Base-by-base conservation (phyloP, 2,888 invertebrate genomes). In the Lacanobia wlatinum region DNA sequence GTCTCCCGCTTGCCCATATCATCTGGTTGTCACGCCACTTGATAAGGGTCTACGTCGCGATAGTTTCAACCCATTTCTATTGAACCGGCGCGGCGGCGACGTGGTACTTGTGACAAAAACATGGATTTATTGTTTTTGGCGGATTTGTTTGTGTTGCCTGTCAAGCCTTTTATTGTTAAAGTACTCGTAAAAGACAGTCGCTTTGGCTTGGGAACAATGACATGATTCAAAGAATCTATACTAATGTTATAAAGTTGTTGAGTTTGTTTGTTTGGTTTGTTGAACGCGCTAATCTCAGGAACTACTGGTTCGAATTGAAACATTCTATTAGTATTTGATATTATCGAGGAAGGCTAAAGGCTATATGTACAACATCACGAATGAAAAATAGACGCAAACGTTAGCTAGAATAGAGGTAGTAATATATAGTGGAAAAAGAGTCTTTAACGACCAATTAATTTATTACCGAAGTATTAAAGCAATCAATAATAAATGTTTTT, bases 41-140 rank as follows among this genome's bases (percentile, higher is more conserved):
- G 81, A 83, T 71, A 70, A 75, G 86, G 86, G 84, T 85, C 12
- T 23, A 14, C 34, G 67, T 64, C 18, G 34, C 10, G 10, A 64
- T 76, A 73, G 62, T 70, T 65, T 10, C 62, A 50, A 63, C 55
- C 73, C 21, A 66, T 60, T 43, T 59, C 48, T 58, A 70, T 67
- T 70, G 56, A 69, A 16, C 23, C 23, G n/a, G 55, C 18, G n/a
- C 28, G 28, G 28, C 28, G 28, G 28, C 28, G 73, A 82, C 40
- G 8, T n/a, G 48, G 21, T 6, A 60, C 52, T 66, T 12, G n/a
- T 50, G 58, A 83, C 63, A 76, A 80, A 83, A 72, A 74, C 60
- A 62, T 40, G 56, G 43, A 63, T 74, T 61, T 69, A 78, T 78
- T 72, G 66, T 68, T 75, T 75, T 67, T 40, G 9, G 8, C 48